Evolutionary conservation across 2,113 vertebrate genomes (phyloP), one percentile per base, ranked within the genome.

Genomic region (Ceyx margarethae): DNA sequence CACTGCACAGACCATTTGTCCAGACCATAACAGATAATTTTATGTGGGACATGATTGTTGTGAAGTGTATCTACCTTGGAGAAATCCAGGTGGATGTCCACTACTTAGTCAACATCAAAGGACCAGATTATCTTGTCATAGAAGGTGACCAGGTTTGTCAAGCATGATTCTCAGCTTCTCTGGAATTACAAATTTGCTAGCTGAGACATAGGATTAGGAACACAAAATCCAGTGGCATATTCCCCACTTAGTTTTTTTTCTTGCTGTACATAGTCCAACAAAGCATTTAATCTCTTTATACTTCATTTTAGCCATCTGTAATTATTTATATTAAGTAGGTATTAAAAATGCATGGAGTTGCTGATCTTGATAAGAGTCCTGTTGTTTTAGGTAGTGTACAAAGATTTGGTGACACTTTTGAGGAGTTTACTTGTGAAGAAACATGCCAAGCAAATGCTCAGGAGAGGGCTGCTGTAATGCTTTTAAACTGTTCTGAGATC

Each of bases 301-400:
- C 11, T 13, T 83, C 6, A 67, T 77, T 91, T 91, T 85, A 83
- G n/a, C 22, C 43, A 64, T 28, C 48, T 75, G 15, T 91, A 92
- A 83, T 94, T 92, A 80, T 91, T 89, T 79, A 85, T 88, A 91
- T 89, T 95, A 94, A 92, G 37, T 10, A 85, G 42, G 58, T 62
- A 83, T 91, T 88, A 83, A 83, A 89, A 93, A 75, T 65, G 21
- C 20, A 23, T 13, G 57, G 56, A 85, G n/a, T 23, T 80, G 29
- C 10, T 90, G 83, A 74, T 86, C 46, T 53, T 67, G 13, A 13
- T 84, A 64, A 87, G 5, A 37, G 14, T 74, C n/a, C 45, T 81
- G 13, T 78, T 84, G 57, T 45, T 84, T 89, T 35, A 89, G 45
- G 28, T 18, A 73, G 9, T 25, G 37, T 85, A 45, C 40, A 66